Percentiles rank a stretch among this genome's conserved stretches.
Conservation (phyloP, 1,140 invertebrate species). For the Bombus cullumanus region DNA sequence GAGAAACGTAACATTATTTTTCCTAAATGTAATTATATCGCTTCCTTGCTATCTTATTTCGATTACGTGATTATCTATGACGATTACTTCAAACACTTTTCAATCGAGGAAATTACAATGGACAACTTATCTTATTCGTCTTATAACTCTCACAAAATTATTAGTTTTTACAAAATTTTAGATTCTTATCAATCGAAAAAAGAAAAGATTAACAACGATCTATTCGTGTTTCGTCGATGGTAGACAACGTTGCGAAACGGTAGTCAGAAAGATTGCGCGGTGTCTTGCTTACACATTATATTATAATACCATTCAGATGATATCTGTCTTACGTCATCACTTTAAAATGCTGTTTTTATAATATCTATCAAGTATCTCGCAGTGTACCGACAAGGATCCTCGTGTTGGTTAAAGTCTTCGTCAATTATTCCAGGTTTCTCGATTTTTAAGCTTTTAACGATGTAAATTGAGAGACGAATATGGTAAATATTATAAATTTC, state of each 20-base stretch:
- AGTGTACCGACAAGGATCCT: neutral
- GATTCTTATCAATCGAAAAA: too few relatives aligned
- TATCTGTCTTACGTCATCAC: slow-evolving; percentile 45
- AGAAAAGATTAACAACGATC: neutral
- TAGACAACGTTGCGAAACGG: slow-evolving; percentile 30
- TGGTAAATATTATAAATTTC: neutral
- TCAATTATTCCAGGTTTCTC: neutral
- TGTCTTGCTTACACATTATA: slow-evolving; percentile 19
- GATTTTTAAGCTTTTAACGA: neutral
- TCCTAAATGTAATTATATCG: too few relatives aligned
- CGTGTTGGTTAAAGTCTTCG: neutral
- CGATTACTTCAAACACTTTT: too few relatives aligned
- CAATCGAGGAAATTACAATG: too few relatives aligned
- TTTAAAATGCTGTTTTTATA: slow-evolving; percentile 34
- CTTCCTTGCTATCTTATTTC: too few relatives aligned
- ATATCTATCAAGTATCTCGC: neutral
- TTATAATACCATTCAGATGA: slow-evolving; percentile 55
- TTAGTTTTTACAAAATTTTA: too few relatives aligned
- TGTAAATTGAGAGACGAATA: neutral
- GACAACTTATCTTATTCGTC: too few relatives aligned
- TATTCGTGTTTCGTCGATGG: slow-evolving; percentile 2
- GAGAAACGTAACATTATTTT: too few relatives aligned
- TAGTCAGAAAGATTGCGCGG: slow-evolving; percentile 1
- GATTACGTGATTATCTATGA: too few relatives aligned
- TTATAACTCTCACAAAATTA: too few relatives aligned